phyloP scores from a whole-genome alignment of 2,113 vertebrate genomes.

The Xiphophorus hellerii region DNA sequence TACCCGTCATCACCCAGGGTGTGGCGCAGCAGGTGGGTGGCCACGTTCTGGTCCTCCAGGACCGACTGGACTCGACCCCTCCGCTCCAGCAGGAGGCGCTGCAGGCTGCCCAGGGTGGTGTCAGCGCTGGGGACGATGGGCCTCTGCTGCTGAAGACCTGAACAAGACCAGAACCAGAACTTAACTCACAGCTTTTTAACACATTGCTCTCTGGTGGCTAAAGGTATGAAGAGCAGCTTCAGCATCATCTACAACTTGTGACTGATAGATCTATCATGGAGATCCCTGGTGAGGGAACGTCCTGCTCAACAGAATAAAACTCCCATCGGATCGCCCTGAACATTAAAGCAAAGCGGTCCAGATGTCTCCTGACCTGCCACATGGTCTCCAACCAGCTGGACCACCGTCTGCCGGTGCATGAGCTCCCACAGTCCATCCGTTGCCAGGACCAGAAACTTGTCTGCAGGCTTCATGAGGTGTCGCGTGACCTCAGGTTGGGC shows the following conservation, averaged over 20 bases:
- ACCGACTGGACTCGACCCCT: conserved; percentile 37
- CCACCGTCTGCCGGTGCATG: conserved; percentile 71
- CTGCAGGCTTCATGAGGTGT: conserved; percentile 53
- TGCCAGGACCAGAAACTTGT: conserved; percentile 75
- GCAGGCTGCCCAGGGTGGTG: conserved; percentile 57
- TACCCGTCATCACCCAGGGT: conserved; percentile 72
- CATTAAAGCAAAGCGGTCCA: background rate
- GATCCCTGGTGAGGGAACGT: too few relatives aligned
- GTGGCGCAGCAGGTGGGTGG: conserved; percentile 71
- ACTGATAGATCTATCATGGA: too few relatives aligned
- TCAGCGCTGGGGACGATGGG: conserved; percentile 34
- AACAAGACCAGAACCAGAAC: background rate
- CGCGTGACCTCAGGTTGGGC: conserved; percentile 64
- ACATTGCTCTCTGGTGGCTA: background rate
- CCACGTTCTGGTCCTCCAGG: conserved; percentile 62
- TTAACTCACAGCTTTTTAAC: background rate
- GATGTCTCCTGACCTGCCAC: conserved; percentile 44
- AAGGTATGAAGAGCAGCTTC: background rate
- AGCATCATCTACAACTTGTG: background rate
- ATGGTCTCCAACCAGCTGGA: conserved; percentile 71
- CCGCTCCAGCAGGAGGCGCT: conserved; percentile 64
- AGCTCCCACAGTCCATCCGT: conserved; percentile 76
- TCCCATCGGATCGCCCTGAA: background rate
- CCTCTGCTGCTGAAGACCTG: conserved; percentile 68
- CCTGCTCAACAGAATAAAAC: too few relatives aligned